Evolutionary conservation across 2,113 vertebrate species (phyloP), one percentile per base, ranked within the genome.

Genomic region (Anser cygnoides): DNA sequence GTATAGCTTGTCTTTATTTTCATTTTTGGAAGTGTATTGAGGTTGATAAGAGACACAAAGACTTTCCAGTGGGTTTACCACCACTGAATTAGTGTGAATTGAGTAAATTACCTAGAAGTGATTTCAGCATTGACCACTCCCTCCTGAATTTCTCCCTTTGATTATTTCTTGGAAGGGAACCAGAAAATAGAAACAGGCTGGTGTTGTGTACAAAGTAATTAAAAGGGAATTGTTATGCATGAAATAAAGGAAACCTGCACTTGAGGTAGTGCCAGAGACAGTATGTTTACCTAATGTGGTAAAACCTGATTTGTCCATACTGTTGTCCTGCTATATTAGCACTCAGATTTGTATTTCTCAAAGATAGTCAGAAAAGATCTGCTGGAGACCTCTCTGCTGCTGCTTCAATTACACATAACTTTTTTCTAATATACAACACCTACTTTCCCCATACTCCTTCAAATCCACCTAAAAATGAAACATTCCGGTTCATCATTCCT

Each of bases 71-170:
- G 28, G 21, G 5, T 11, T 79, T 87, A 82, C 12, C 19, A 89
- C 7, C 2, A 14, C 33, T 17, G 31, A 87, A 82, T 93, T 92
- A 76, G 61, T 91, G 84, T n/a, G 39, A 82, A 79, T 66, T 41
- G 44, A 66, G 11, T 41, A 84, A 57, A 92, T 59, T 80, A 41
- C 55, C 37, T 89, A 82, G 70, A 78, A 81, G 18, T 84, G 25
- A 87, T 39, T 91, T 90, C 58, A 65, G 2, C 49, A 75, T 91
- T 91, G 92, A 84, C 77, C 84, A 76, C 49, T 65, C 66, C 70
- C 89, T 91, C 87, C 70, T 91, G 3, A 82, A 85, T 94, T 89
- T 83, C 65, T 84, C 39, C 8, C 58, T 95, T 82, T 58, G 81
- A 95, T 82, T 87, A 89, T 31, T 91, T 87, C 35, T 73, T 89